These are phyloP conservation scores for Hylaeus volcanicus DNA, from an alignment of 1,140 invertebrate genomes.

Conservation along the genomic window DNA sequence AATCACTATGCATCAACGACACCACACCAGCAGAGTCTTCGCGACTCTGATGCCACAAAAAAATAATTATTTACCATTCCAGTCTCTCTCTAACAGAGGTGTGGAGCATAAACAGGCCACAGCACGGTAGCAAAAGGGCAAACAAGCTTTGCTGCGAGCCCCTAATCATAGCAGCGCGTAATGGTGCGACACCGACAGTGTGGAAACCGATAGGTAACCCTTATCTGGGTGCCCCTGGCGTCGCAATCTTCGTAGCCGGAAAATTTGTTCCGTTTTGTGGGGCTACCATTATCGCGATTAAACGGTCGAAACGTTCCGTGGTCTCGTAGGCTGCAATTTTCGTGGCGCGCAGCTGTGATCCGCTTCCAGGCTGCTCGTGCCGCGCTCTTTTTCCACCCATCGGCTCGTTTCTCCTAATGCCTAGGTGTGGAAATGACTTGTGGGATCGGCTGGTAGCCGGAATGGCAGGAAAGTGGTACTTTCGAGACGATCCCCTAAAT, in stretches of 20 bases:
- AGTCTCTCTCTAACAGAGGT: too few species aligned
- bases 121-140: constrained; percentile 9
- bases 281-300: constrained; percentile 49
- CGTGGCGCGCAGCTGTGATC: constrained; percentile 62
- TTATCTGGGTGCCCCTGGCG: constrained; percentile 5
- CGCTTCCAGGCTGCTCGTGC: constrained; percentile 60
- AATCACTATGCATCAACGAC: too few species aligned
- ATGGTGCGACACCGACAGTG: constrained; percentile 7
- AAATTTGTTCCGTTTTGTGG: constrained; percentile 47
- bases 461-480: constrained; percentile 64
- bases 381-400: constrained; percentile 11
- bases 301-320: constrained; percentile 38
- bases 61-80: too few species aligned
- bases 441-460: constrained; percentile 60
- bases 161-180: constrained; percentile 6
- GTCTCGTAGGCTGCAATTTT: constrained; percentile 56
- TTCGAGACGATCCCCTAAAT: constrained; percentile 63
- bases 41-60: too few species aligned
- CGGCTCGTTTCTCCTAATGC: constrained; percentile 46
- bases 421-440: constrained; percentile 68
- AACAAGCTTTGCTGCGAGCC: not conserved
- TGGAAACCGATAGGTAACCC: constrained; percentile 16
- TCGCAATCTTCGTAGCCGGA: constrained; percentile 38
- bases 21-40: too few species aligned
- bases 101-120: too few species aligned